Evolutionary conservation across 2,888 invertebrate genomes (phyloP).

Genomic region (Sphinx pinastri): DNA sequence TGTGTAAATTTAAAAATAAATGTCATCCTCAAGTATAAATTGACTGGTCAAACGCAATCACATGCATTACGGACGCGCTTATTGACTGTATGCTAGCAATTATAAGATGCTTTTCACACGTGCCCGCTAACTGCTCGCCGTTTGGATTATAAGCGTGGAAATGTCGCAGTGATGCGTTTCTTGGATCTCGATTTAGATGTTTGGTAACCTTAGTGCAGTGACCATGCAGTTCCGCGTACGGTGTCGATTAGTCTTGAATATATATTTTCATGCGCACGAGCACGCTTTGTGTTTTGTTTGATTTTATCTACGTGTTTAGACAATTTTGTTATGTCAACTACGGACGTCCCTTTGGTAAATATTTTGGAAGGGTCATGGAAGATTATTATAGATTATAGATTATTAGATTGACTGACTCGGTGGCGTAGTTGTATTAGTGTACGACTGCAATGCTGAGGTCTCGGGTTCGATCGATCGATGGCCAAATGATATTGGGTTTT

Average conservation of each 20-base stretch:
- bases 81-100: constrained; percentile 63
- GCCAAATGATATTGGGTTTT: too few species aligned
- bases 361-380: neutral
- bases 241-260: constrained; percentile 36
- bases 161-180: constrained; percentile 65
- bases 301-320: constrained; percentile 17
- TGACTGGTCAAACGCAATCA: constrained; percentile 7
- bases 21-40: neutral
- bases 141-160: constrained; percentile 60
- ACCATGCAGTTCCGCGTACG: constrained; percentile 38
- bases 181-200: constrained; percentile 48
- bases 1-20: too few species aligned
- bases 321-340: constrained; percentile 20
- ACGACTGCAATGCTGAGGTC: too few species aligned
- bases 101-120: constrained; percentile 77
- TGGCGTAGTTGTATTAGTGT: too few species aligned
- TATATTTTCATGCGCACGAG: constrained; percentile 51
- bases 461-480: too few species aligned
- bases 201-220: constrained; percentile 33
- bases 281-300: constrained; percentile 35
- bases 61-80: constrained; percentile 36
- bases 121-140: constrained; percentile 64
- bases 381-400: too few species aligned
- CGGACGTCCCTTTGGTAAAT: constrained; percentile 7
- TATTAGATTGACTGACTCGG: too few species aligned